phyloP scores from a whole-genome alignment of 2,888 invertebrate species.

The Ceratothoa steindachneri region DNA sequence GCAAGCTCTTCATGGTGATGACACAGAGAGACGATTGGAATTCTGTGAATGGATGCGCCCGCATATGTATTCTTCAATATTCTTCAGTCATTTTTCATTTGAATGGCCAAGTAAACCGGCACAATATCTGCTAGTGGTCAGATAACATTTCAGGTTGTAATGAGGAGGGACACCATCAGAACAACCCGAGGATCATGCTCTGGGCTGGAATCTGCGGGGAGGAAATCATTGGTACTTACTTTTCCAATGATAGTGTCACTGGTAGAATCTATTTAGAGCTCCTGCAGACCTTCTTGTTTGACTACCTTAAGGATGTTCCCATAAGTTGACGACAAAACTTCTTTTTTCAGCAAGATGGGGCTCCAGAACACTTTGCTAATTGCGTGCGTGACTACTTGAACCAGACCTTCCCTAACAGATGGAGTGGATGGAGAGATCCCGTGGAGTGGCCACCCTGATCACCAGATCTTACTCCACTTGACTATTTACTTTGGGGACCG shows the following conservation, averaged over 20 bases:
- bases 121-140: neutral
- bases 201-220: neutral
- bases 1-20: no score
- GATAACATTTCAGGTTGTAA: neutral
- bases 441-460: no score
- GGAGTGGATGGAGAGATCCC: neutral
- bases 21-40: neutral
- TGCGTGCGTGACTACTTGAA: no score
- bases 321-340: no score
- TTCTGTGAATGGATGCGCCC: neutral
- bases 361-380: no score
- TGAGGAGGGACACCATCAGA: no score
- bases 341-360: no score
- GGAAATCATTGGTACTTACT: neutral
- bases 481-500: neutral
- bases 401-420: neutral
- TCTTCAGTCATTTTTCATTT: neutral
- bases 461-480: neutral
- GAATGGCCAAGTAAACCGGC: no score
- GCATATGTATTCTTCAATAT: neutral
- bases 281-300: no score
- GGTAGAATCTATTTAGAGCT: no score
- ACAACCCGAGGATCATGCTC: no score
- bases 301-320: no score
- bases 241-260: neutral